Conservation (phyloP, 2,888 invertebrate species). For the Strigamia maritima region DNA sequence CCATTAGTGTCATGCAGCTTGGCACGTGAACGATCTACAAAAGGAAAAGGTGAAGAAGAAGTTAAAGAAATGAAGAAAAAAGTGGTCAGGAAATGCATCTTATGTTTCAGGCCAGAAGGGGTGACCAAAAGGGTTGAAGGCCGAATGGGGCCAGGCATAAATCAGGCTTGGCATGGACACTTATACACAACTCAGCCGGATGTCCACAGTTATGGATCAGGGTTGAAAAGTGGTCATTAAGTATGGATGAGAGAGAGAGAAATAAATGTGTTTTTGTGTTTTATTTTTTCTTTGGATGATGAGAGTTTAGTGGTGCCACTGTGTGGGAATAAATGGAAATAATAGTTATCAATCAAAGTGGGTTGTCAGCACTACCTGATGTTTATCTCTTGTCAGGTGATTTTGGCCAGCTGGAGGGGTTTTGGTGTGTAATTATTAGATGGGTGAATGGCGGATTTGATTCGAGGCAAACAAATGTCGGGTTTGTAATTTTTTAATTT, state of each 20-base stretch:
- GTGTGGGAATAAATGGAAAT: constrained; percentile 23
- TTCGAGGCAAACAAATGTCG: background rate
- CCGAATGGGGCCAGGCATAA: background rate
- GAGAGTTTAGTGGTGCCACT: background rate
- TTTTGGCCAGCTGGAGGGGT: background rate
- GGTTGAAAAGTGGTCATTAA: background rate
- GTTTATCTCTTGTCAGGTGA: background rate
- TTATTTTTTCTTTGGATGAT: background rate
- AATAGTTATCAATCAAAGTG: constrained; percentile 8
- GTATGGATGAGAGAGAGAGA: background rate
- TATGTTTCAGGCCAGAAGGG: constrained; percentile 18
- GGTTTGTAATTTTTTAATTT: no score
- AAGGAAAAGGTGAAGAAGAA: constrained; percentile 11
- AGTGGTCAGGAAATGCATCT: constrained; percentile 19
- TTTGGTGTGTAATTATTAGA: background rate
- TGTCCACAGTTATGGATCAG: background rate
- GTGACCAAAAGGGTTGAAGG: constrained; percentile 30
- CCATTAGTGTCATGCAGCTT: constrained; percentile 34
- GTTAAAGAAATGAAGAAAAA: background rate
- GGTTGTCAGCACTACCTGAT: constrained; percentile 1
- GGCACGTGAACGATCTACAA: constrained; percentile 6
- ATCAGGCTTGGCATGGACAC: background rate
- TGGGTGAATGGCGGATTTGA: background rate
- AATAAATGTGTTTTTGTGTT: background rate
- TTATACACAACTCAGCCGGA: background rate